Conservation (phyloP, 1,140 invertebrate species). For the Dendroctonus ponderosae region DNA sequence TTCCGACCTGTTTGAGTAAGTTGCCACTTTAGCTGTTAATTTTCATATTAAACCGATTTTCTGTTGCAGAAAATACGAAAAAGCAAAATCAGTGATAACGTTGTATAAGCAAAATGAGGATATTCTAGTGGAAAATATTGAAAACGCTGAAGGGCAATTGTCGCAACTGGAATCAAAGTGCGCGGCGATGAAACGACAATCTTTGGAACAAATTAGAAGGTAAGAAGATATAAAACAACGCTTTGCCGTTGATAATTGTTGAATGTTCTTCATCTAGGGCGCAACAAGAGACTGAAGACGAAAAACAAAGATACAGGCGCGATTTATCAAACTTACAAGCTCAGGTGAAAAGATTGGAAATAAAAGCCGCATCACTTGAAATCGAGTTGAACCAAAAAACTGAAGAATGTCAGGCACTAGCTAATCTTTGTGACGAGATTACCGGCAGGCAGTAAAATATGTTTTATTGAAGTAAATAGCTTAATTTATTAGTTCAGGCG, state of each 20-base stretch:
- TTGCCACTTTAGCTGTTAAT: too few species aligned
- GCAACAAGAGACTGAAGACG: constrained; percentile 34
- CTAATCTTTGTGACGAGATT: constrained; percentile 45
- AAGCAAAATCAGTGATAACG: constrained; percentile 57
- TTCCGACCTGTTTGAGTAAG: constrained; percentile 26
- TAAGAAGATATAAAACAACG: constrained; percentile 41
- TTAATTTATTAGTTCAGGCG: too few species aligned
- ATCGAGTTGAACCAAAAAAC: constrained; percentile 43
- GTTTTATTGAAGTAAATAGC: too few species aligned
- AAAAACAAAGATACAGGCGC: constrained; percentile 30
- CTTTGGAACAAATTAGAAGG: constrained; percentile 57
- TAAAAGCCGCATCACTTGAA: constrained; percentile 42
- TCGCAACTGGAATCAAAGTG: constrained; percentile 57
- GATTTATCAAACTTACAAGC: constrained; percentile 38
- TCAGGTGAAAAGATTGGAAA: constrained; percentile 42
- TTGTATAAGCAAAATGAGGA: constrained; percentile 61
- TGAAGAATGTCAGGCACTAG: constrained; percentile 42
- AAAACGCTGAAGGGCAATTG: constrained; percentile 54
- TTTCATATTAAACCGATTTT: too few species aligned
- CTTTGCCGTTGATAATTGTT: neutral
- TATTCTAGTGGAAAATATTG: constrained; percentile 53
- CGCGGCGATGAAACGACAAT: constrained; percentile 55
- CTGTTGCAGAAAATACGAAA: constrained; percentile 54
- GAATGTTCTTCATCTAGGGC: constrained; percentile 40
- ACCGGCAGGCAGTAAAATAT: constrained; percentile 31